These are phyloP conservation scores for Anneissia japonica DNA, from an alignment of 35 echinoderm and acorn worm genomes.

Conservation along the genomic window DNA sequence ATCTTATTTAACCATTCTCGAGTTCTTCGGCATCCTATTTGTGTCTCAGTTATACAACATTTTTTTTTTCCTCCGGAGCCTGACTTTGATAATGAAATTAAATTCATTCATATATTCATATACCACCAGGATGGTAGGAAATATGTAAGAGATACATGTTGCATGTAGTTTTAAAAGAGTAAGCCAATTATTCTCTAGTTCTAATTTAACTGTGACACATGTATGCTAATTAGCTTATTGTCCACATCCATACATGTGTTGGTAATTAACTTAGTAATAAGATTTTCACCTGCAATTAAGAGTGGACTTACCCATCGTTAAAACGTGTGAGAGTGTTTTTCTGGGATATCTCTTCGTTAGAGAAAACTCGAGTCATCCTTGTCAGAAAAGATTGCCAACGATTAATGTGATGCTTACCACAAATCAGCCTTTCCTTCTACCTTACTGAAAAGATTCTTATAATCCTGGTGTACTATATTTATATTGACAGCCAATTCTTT, in stretches of 20 bases:
- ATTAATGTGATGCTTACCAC: not conserved
- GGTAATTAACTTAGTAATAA: not conserved
- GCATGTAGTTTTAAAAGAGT: too few species aligned
- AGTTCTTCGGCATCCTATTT: too few species aligned
- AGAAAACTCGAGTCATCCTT: not conserved
- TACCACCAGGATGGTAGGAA: too few species aligned
- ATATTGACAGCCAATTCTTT: not conserved
- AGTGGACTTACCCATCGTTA: not conserved
- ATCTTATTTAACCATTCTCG: too few species aligned
- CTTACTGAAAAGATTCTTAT: not conserved
- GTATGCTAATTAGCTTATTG: not conserved
- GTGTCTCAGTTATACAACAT: too few species aligned
- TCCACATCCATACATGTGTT: not conserved
- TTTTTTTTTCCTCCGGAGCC: too few species aligned
- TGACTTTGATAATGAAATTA: too few species aligned
- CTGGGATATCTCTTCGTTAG: not conserved
- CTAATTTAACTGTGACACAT: not conserved
- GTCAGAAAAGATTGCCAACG: not conserved
- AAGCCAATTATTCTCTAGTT: not conserved
- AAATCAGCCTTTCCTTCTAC: not conserved
- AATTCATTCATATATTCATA: too few species aligned
- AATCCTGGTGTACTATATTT: not conserved
- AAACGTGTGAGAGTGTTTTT: not conserved
- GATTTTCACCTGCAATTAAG: not conserved
- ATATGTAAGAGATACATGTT: too few species aligned